phyloP scores from a whole-genome alignment of 2,113 vertebrate species.

The Macroglossus sobrinus region DNA sequence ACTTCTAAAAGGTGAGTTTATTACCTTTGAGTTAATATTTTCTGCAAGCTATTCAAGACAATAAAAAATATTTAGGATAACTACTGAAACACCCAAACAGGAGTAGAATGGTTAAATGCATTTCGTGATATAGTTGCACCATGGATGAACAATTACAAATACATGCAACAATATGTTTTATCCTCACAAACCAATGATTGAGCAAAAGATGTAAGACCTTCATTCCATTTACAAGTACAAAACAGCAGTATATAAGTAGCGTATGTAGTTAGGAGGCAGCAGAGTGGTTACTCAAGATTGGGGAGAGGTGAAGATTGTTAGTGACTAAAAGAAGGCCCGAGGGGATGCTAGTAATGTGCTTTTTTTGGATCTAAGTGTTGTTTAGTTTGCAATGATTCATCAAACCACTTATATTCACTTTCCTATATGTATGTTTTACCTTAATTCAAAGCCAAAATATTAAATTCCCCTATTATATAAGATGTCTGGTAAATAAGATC shows the following conservation, averaged over 20 bases:
- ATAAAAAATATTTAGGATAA: background rate
- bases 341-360: background rate
- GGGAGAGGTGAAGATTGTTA: background rate
- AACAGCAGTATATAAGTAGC: background rate
- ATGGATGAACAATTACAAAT: background rate
- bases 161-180: background rate
- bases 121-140: background rate
- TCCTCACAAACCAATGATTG: background rate
- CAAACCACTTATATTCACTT: background rate
- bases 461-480: background rate
- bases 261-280: background rate
- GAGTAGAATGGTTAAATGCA: background rate
- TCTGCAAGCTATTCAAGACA: slow-evolving; percentile 63
- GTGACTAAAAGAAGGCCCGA: background rate
- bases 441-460: background rate
- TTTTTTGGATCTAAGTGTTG: background rate
- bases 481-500: background rate
- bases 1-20: slow-evolving; percentile 65
- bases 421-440: background rate
- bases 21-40: slow-evolving; percentile 72
- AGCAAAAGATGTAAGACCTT: background rate
- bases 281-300: background rate
- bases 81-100: background rate
- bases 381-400: background rate
- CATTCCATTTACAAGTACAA: background rate